Evolutionary conservation across 1,140 invertebrate species (phyloP), one percentile per base, ranked within the genome.

Genomic region (Aphis craccivora): DNA sequence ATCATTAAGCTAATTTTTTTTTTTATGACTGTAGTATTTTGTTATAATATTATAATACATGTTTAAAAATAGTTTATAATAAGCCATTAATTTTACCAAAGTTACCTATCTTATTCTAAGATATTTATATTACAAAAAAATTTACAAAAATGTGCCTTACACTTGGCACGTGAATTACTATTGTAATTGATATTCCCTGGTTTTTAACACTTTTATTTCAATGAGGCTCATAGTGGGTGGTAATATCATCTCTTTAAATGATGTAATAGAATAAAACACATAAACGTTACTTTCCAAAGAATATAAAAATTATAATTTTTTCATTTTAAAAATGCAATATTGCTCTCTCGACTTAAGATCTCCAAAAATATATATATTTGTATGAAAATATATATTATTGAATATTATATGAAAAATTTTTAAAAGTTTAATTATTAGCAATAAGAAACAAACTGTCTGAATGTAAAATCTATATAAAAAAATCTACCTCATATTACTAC

Each of bases 301-400:
- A 55, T 84, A 90, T 86, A 93, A 37, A 93, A 53, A 55, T 84
- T 84, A 81, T 53, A 51, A 35, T 84, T 55, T 55, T 93, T 92
- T 83, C 25, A 53, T 92, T 86, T 93, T 55, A 84, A 84, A 53
- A 86, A 37, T 86, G 91, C 91, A 86, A 93, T 86, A 11, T 93
- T 93, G 91, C 91, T 93, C 91, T 93, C 91, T 93, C 53, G 22
- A 93, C 91, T 14, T 51, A 93, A 83, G 91, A 93, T 93, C 91
- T 93, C 91, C 40, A 22, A 91, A 81, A 30, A 81, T 48, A 81
- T 81, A 76, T 91, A 91, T 67, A 67, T 51, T 51, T 51, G 14
- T 51, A 51, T 51, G 9, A 23, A 53, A 18, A n/a, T n/a, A 67
- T 48, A 83, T 81, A 81, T 7, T 83, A 48, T 48, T 48, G 51